Evolutionary conservation across 2,888 invertebrate species (phyloP), one percentile per base, ranked within the genome.

Genomic region (Ormyrus rosae): DNA sequence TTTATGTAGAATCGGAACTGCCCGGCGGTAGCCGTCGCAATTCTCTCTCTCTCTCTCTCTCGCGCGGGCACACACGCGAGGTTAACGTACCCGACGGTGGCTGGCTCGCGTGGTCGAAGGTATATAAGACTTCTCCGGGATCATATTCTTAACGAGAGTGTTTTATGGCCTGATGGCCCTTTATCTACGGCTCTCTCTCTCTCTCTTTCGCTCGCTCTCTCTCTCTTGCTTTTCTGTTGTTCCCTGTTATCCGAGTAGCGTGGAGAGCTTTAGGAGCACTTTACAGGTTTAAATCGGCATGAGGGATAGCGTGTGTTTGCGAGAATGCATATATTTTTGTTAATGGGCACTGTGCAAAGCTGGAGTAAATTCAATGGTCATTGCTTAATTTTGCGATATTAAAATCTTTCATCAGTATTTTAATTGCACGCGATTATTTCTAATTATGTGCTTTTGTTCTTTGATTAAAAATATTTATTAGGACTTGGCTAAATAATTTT

Each of bases 81-180:
- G 80, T 80, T 69, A 72, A 80, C 19, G 80, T 63, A 72, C 80
- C 53, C 71, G 64, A 63, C 50, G 56, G 45, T 5, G 19, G n/a
- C 6, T 6, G 5, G 6, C 81, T 85, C 84, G 85, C 85, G 85
- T 87, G 86, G 87, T 85, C 86, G 88, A 89, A 88, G 85, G 88
- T 86, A 87, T 87, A 87, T 86, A 50, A 34, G 13, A 48, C n/a
- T 60, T n/a, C 19, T 50, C 55, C 88, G 89, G 89, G 89, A 89
- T 90, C 90, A 90, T 89, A 90, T 90, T 90, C 90, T 90, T 90
- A 90, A 89, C 89, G 88, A 90, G 89, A 89, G 87, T 89, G 88
- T 86, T 90, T 90, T 90, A 90, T 87, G 89, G 86, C 83, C 84
- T 84, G 84, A 86, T 86, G 86, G 83, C 84, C 87, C 86, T 90